Conservation (phyloP, 1,140 invertebrate species). For the Ylistrum balloti region DNA sequence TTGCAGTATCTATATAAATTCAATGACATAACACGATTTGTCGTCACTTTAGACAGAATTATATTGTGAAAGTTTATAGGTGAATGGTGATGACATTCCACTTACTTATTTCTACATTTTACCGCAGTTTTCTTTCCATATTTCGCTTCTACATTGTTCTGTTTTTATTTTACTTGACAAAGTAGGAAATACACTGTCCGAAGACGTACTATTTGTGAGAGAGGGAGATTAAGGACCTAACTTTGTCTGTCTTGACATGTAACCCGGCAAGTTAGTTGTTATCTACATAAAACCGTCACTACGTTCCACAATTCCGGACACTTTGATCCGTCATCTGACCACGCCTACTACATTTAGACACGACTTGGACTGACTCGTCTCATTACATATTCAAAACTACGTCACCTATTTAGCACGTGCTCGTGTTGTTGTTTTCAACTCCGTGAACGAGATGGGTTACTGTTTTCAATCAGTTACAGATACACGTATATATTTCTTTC, state of each 20-base stretch:
- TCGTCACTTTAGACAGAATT: background rate
- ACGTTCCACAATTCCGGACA: slow-evolving; percentile 21
- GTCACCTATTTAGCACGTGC: slow-evolving; percentile 25
- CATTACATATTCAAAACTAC: slow-evolving; percentile 35
- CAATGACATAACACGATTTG: slow-evolving; percentile 34
- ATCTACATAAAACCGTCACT: background rate
- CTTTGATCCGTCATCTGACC: slow-evolving; percentile 37
- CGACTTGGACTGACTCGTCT: background rate
- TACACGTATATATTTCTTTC: background rate
- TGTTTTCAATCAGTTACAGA: background rate
- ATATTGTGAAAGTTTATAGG: background rate
- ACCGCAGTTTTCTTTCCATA: background rate
- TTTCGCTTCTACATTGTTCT: background rate
- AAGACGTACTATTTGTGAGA: background rate
- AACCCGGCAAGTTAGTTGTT: slow-evolving; percentile 4
- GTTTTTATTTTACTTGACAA: slow-evolving; percentile 23
- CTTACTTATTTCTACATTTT: background rate
- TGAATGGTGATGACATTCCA: background rate
- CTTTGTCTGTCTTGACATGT: background rate
- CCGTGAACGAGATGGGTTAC: background rate
- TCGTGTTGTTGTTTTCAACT: slow-evolving; percentile 13
- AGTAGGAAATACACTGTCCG: background rate
- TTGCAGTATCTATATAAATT: background rate
- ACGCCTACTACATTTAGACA: slow-evolving; percentile 38
- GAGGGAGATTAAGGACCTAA: slow-evolving; percentile 36